phyloP scores from a whole-genome alignment of 2,113 vertebrate species.

The Lipophrys pholis region DNA sequence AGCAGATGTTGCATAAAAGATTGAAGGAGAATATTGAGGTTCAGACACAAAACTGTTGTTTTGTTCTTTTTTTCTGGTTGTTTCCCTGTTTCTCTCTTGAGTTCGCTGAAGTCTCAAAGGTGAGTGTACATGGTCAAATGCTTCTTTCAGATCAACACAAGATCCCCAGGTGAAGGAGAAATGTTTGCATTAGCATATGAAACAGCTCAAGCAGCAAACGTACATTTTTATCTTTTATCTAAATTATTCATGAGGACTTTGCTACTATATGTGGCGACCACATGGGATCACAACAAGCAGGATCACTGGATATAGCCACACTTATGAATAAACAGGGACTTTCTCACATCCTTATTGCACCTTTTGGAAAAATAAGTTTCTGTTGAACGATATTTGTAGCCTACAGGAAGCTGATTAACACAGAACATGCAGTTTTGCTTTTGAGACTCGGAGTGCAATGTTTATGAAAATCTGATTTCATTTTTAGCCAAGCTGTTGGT shows the following conservation, averaged over 20 bases:
- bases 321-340: conserved; percentile 53
- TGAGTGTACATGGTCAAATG: conserved; percentile 53
- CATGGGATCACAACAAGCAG: conserved; percentile 44
- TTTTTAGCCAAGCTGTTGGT: conserved; percentile 15
- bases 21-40: conserved; percentile 26
- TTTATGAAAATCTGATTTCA: conserved; percentile 23
- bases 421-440: conserved; percentile 6
- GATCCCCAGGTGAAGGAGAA: conserved; percentile 63
- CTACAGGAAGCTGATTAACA: not conserved
- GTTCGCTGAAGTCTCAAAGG: conserved; percentile 55
- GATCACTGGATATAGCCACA: conserved; percentile 46
- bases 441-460: conserved; percentile 7
- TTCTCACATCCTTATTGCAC: conserved; percentile 26
- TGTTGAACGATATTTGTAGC: conserved; percentile 10
- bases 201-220: conserved; percentile 67
- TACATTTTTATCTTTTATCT: conserved; percentile 74
- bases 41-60: conserved; percentile 35
- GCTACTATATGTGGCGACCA: conserved; percentile 57
- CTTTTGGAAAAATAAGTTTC: conserved; percentile 21
- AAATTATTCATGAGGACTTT: conserved; percentile 75
- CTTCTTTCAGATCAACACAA: conserved; percentile 59
- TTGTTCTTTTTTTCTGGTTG: conserved; percentile 40
- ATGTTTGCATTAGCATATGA: conserved; percentile 74
- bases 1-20: conserved; percentile 54
- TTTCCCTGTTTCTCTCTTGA: conserved; percentile 43